These are phyloP conservation scores for Agonopterix alstromeriana DNA, from an alignment of 2,888 invertebrate species.

Conservation along the genomic window DNA sequence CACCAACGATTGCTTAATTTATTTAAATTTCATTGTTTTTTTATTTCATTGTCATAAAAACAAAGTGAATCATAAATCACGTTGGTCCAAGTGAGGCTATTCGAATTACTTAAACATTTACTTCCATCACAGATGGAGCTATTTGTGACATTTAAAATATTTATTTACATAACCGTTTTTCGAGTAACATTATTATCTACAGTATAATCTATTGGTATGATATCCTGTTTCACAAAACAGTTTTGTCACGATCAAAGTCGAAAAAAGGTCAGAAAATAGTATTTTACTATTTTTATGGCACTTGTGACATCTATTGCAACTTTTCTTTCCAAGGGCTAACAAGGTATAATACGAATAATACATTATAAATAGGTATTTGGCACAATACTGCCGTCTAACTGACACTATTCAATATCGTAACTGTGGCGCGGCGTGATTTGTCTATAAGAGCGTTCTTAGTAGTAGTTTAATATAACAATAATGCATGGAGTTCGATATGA, in stretches of 20 bases:
- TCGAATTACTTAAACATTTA: conserved; percentile 5
- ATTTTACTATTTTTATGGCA: conserved; percentile 7
- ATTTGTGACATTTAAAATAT: conserved; percentile 38
- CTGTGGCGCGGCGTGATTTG: too few relatives aligned
- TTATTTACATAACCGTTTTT: conserved; percentile 18
- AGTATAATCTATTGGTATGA: conserved; percentile 44
- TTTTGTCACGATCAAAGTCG: background rate
- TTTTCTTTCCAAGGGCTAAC: background rate
- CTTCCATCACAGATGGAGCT: conserved; percentile 43
- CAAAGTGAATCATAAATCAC: background rate
- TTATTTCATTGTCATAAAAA: too few relatives aligned
- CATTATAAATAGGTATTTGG: too few relatives aligned
- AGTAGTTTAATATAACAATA: too few relatives aligned
- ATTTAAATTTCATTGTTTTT: too few relatives aligned
- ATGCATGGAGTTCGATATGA: too few relatives aligned
- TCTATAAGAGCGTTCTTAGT: too few relatives aligned
- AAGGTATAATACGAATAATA: background rate
- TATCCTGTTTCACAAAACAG: conserved; percentile 1
- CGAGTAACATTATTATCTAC: conserved; percentile 37
- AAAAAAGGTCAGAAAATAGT: background rate
- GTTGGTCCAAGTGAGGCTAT: background rate
- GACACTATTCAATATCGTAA: too few relatives aligned
- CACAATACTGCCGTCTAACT: too few relatives aligned
- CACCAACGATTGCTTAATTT: background rate
- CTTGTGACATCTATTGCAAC: conserved; percentile 9